Evolutionary conservation across 2,113 vertebrate species (phyloP), one percentile per base, ranked within the genome.

Genomic region (Cheirogaleus medius): DNA sequence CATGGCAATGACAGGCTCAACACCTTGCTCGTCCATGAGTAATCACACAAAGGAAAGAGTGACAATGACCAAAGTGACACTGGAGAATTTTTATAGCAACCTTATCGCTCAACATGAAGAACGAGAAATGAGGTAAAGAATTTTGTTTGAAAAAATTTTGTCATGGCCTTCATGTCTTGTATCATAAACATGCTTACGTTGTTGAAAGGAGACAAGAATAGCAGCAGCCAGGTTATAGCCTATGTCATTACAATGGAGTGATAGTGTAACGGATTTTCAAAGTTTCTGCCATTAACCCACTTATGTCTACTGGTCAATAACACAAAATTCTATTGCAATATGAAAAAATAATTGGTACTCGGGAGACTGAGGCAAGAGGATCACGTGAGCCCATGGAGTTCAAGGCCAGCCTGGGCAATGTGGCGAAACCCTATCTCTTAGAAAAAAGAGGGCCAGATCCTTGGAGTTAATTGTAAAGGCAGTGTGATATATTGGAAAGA

Each of bases 41-140:
- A 99, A 99, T 96, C 99, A 99, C 98, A 99, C 99, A 86, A 99
- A 99, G 98, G 99, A 99, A 97, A 98, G 99, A 37, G 99, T 99
- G 90, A 99, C 99, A 0, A 99, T 99, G 99, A 99, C 99, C 86
- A 99, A 99, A 98, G 99, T 99, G 98, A 99, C 99, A 0, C 94
- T 99, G 96, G 99, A 99, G 97, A 99, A 99, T 98, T 99, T 99
- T 98, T 99, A 99, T 98, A 99, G 99, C 98, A 99, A 99, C 95
- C 99, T 99, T 58, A 99, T 99, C 0, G 99, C 99, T 3, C 99
- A 99, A 97, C 99, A 99, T 0, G 99, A 99, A 97, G 99, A 99
- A 97, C 95, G 99, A 58, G 99, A 99, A 98, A 99, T 99, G 99
- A 99, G 99, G 99, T 99, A 98, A 99, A 97, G 92, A 54, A 52